Percentiles rank a stretch among this genome's conserved stretches.
Evolutionary conservation across 2,113 vertebrate genomes (phyloP).

Genomic region (Loxodonta africana): DNA sequence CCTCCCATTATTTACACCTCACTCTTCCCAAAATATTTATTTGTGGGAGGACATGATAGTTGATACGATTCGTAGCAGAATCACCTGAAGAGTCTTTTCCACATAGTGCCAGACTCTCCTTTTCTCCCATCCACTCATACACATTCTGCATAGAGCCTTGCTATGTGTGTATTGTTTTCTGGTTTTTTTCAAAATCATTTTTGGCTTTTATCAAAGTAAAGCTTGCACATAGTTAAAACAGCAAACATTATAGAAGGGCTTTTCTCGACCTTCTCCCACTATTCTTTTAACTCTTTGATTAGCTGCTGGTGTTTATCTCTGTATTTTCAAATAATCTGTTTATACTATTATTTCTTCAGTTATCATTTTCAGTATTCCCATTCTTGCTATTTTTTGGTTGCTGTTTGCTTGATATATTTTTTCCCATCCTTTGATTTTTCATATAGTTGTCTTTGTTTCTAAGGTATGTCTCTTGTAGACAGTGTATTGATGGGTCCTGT

Average conservation of each 20-base stretch:
- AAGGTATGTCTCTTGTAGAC: too few relatives aligned
- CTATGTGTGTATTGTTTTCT: not conserved
- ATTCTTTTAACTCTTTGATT: not conserved
- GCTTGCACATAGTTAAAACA: constrained; percentile 13
- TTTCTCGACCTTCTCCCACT: not conserved
- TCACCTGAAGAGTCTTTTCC: not conserved
- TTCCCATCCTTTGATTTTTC: too few relatives aligned
- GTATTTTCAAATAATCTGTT: constrained; percentile 51
- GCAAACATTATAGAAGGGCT: not conserved
- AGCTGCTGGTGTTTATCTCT: not conserved
- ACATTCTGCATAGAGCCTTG: not conserved
- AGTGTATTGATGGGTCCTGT: too few relatives aligned
- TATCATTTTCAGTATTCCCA: not conserved
- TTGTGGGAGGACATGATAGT: not conserved
- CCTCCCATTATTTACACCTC: constrained; percentile 29
- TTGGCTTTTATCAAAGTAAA: constrained; percentile 49
- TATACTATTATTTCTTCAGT: not conserved
- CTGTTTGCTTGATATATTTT: too few relatives aligned
- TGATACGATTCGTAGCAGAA: not conserved
- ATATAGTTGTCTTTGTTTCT: too few relatives aligned
- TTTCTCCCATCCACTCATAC: not conserved
- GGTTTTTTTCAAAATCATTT: constrained; percentile 6
- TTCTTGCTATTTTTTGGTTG: too few relatives aligned
- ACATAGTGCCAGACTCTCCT: not conserved
- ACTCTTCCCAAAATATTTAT: not conserved